Evolutionary conservation across 2,888 invertebrate genomes (phyloP).

Genomic region (Nomada flava): DNA sequence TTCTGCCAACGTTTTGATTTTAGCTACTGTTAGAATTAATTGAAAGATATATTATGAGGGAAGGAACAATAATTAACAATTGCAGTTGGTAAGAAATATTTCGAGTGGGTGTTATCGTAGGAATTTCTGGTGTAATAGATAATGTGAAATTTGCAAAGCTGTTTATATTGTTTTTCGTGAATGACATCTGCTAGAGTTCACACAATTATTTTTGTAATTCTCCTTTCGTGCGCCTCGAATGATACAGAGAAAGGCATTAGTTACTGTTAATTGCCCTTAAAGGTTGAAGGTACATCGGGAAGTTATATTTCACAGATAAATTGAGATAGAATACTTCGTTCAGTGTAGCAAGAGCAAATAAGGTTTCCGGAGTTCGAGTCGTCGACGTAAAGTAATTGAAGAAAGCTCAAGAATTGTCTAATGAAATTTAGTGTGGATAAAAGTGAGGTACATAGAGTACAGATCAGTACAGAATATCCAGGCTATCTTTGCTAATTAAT

Average conservation of each 20-base stretch:
- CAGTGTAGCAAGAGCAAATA: constrained; percentile 9
- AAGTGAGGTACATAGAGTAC: not conserved
- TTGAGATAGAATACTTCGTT: constrained; percentile 23
- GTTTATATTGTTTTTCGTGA: not conserved
- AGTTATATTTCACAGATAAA: constrained; percentile 16
- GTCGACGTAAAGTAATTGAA: constrained; percentile 13
- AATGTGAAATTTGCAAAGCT: not conserved
- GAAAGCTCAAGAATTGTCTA: constrained; percentile 2
- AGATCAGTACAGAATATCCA: too few relatives aligned
- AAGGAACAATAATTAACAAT: too few relatives aligned
- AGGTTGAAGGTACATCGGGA: constrained; percentile 3
- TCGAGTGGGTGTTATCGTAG: too few relatives aligned
- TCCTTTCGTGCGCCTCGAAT: not conserved
- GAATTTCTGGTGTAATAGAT: not conserved
- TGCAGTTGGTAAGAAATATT: too few relatives aligned
- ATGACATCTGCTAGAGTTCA: not conserved
- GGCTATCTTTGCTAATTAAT: constrained; percentile 7
- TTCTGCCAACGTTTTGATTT: too few relatives aligned
- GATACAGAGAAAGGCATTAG: constrained; percentile 3
- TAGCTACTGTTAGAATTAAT: too few relatives aligned
- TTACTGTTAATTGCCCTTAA: not conserved
- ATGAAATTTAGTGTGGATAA: constrained; percentile 15
- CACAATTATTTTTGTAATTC: not conserved
- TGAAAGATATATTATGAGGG: too few relatives aligned
- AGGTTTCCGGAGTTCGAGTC: constrained; percentile 17